A percentile compares a stretch with the other conserved stretches of the same genome.
phyloP scores from a whole-genome alignment of 2,888 invertebrate genomes.

The Cephus pulcher region DNA sequence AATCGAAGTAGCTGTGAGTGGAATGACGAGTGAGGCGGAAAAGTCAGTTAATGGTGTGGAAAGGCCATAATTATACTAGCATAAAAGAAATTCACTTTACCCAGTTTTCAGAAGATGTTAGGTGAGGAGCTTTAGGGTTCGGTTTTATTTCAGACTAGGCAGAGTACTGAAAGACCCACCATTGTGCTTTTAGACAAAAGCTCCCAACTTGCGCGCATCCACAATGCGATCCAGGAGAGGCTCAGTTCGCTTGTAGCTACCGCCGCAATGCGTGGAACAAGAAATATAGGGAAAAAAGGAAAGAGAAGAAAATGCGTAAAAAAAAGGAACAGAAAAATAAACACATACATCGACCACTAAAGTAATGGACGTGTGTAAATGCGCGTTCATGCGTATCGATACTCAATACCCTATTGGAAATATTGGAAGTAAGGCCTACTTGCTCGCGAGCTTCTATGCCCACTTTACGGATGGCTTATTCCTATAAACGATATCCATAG shows the following conservation, averaged over 20 bases:
- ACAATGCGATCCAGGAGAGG: constrained; percentile 23
- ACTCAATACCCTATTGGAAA: constrained; percentile 35
- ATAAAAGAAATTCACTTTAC: not conserved
- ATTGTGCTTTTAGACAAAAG: constrained; percentile 48
- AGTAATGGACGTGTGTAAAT: not conserved
- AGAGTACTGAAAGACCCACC: constrained; percentile 2
- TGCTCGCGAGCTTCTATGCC: constrained; percentile 21
- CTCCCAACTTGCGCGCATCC: constrained; percentile 28
- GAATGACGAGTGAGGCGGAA: not conserved
- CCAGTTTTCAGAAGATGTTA: not conserved
- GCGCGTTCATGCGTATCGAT: constrained; percentile 4
- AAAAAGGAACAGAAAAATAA: not conserved
- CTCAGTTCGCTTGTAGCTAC: not conserved
- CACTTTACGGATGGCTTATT: not conserved
- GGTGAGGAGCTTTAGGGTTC: not conserved
- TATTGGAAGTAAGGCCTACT: constrained; percentile 57
- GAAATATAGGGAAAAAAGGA: not conserved
- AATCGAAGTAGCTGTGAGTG: not conserved
- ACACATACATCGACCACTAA: not conserved
- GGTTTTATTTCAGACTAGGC: not conserved
- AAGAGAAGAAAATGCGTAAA: not conserved
- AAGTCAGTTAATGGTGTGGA: not conserved
- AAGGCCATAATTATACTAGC: not conserved
- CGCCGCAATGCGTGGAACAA: not conserved
- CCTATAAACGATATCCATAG: not conserved